Evolutionary conservation across 1,140 invertebrate species (phyloP), one percentile per base, ranked within the genome.

Genomic region (Trachymyrmex cornetzi): DNA sequence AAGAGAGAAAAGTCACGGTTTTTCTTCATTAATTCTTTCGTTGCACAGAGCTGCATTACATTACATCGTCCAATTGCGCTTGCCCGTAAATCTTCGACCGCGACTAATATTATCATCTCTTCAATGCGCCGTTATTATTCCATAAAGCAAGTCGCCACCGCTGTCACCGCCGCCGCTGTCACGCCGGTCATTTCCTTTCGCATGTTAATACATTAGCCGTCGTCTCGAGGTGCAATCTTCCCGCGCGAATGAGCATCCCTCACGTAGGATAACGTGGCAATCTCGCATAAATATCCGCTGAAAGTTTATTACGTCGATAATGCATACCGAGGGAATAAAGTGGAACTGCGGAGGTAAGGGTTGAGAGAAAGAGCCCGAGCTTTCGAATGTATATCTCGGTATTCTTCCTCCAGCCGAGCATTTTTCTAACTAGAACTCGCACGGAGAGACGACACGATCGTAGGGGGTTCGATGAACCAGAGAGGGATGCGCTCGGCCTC

Each of bases 271-370:
- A 84, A 89, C 89, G 85, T 87, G 79, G 74, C 67, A 27, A 50
- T 67, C 57, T 64, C 67, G 66, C 85, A 87, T 82, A 87, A 84
- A 90, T 79, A 89, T 87, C 16, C 30, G 59, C 24, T n/a, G 67
- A 57, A 66, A 55, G 86, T 90, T 85, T 90, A 90, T 90, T 75
- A 79, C 79, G 61, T 80, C 69, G 57, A 90, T 90, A 85, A 88
- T 50, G 81, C 77, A 53, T 88, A 85, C 66, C 30, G 69, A 87
- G 77, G 24, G 30, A 64, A 89, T 50, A 74, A 72, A 79, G 16
- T 69, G 44, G 12, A 74, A 66, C 50, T 24, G 48, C 38, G 38
- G 2, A 59, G n/a, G 30, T 27, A 22, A 61, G 55, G 30, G 72
- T 38, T n/a, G 6, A 30, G 44, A 38, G 61, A 50, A n/a, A 67